Evolutionary conservation across 2,113 vertebrate species (phyloP).

Genomic region (Meriones unguiculatus): DNA sequence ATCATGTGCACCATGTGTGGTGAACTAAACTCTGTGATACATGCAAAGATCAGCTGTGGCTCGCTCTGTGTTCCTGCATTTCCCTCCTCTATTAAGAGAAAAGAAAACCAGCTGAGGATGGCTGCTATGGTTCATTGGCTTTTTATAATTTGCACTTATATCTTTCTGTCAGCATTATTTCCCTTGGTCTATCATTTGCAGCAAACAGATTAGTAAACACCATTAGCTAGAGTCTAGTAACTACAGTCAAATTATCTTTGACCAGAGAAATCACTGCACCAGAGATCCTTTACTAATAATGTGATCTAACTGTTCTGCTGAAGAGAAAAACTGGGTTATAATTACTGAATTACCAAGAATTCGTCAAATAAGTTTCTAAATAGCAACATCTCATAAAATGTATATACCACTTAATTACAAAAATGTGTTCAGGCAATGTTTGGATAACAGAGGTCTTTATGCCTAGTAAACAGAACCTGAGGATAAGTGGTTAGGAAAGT

Average conservation of each 20-base stretch:
- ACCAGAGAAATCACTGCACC: conserved; percentile 38
- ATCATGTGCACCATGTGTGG: conserved; percentile 52
- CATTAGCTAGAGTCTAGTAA: conserved; percentile 68
- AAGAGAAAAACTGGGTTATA: not conserved
- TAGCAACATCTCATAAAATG: not conserved
- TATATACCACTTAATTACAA: not conserved
- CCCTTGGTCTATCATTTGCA: conserved; percentile 65
- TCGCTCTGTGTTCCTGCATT: conserved; percentile 52
- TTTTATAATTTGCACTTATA: conserved; percentile 56
- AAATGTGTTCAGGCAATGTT: not conserved
- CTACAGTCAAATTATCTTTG: conserved; percentile 72
- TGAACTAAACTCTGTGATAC: conserved; percentile 74
- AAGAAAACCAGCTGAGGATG: conserved; percentile 48
- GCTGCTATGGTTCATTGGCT: not conserved
- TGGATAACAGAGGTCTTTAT: not conserved
- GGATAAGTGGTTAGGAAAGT: not conserved
- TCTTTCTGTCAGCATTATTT: conserved; percentile 71
- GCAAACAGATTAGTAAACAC: conserved; percentile 67
- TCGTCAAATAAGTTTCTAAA: not conserved
- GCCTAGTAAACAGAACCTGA: not conserved
- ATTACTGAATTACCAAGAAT: not conserved
- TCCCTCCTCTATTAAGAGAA: conserved; percentile 52
- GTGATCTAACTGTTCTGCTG: not conserved
- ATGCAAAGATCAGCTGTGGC: conserved; percentile 68
- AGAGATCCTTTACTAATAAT: conserved; percentile 39